A percentile compares a stretch with the other conserved stretches of the same genome.
These are phyloP conservation scores for Ophion costatus DNA, from an alignment of 2,888 invertebrate genomes.

Conservation along the genomic window DNA sequence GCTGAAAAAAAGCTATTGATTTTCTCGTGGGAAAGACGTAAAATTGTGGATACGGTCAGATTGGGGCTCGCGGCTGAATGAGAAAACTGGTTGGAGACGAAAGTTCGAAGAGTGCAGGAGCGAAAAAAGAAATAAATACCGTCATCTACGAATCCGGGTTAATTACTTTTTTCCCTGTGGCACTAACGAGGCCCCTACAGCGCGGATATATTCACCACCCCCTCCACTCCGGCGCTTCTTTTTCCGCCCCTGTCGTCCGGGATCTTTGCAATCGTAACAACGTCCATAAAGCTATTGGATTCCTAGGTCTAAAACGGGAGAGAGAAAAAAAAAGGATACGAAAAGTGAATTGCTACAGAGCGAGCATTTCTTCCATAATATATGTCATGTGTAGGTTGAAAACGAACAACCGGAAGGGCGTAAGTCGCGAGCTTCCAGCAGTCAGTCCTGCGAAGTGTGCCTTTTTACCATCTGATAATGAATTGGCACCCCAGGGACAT, in stretches of 20 bases:
- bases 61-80: conserved; percentile 18
- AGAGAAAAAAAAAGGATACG: conserved; percentile 6
- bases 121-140: conserved; percentile 31
- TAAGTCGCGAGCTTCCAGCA: background rate
- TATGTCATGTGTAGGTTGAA: background rate
- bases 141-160: conserved; percentile 58
- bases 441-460: background rate
- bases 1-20: conserved; percentile 28
- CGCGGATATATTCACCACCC: conserved; percentile 21
- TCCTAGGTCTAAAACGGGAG: conserved; percentile 28
- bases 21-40: conserved; percentile 25
- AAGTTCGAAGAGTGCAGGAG: conserved; percentile 41
- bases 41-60: conserved; percentile 36
- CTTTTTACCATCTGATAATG: conserved; percentile 3
- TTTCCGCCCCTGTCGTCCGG: conserved; percentile 3
- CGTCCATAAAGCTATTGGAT: conserved; percentile 55
- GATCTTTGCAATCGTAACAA: conserved; percentile 53
- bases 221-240: conserved; percentile 29
- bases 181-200: conserved; percentile 56
- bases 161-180: conserved; percentile 60
- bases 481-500: background rate
- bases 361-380: background rate
- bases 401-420: background rate
- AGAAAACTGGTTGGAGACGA: conserved; percentile 19
- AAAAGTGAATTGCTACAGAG: conserved; percentile 20